Evolutionary conservation across 2,888 invertebrate genomes (phyloP), one percentile per base, ranked within the genome.

Genomic region (Choristoneura rosaceana): DNA sequence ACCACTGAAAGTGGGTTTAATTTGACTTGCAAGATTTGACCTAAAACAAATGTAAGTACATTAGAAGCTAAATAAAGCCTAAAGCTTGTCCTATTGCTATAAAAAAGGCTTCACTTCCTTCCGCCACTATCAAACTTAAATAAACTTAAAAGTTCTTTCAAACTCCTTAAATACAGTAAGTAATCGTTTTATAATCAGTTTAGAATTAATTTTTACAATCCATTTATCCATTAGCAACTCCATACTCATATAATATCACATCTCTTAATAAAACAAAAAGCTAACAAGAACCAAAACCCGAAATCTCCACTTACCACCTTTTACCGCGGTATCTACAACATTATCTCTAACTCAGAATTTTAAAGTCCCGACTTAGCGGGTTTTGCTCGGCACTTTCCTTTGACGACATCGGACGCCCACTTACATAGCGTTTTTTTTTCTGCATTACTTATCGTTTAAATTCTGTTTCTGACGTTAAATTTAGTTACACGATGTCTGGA

Each of bases 321-420:
- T 41, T 58, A 34, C 67, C 55, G 8, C 45, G 12, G 12, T 73
- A 76, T 76, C 74, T 74, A 64, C 83, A 82, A 76, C 83, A 82
- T 82, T 85, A 84, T 82, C 82, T 80, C 74, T 79, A 77, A 79
- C 82, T 78, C 80, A 81, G 82, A 87, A 84, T 86, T 84, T 83
- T 83, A 87, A 87, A 86, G 52, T 73, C 68, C 69, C 68, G 68
- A 73, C 73, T 73, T 73, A 69, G 68, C 68, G 58, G 67, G 67
- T 68, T 68, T 59, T 52, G 63, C 69, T 71, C 52, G 34, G 65
- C 55, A 12, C 50, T 52, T 10, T 62, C 88, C 90, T 91, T 91
- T 91, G 90, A 88, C 82, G 90, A 88, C 82, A 88, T 86, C 88
- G 89, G 89, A 86, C 89, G 82, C 84, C 87, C 89, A 90, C 90